Percentiles rank a stretch among this genome's conserved stretches.
phyloP scores from a whole-genome alignment of 2,113 vertebrate species.

The Puntigrus tetrazona region DNA sequence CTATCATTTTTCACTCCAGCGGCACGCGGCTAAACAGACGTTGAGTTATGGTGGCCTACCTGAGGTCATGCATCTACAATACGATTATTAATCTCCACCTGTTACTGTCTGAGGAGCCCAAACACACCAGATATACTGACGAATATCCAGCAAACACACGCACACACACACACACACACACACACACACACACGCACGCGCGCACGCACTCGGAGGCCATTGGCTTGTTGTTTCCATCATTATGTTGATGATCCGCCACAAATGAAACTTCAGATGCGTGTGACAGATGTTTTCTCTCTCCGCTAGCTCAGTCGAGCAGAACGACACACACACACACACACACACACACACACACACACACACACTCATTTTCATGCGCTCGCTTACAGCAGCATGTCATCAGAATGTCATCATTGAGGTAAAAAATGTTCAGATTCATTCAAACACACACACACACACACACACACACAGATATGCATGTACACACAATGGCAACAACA shows the following conservation, averaged over 20 bases:
- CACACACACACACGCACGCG: background rate
- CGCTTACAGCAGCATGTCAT: constrained; percentile 20
- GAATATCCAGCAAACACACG: constrained; percentile 1
- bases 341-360: too few species aligned
- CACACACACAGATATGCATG: background rate
- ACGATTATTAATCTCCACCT: constrained; percentile 73
- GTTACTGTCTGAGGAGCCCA: constrained; percentile 67
- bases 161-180: background rate
- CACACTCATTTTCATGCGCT: constrained; percentile 5
- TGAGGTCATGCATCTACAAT: constrained; percentile 71
- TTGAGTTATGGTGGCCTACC: constrained; percentile 71
- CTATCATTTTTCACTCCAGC: constrained; percentile 70
- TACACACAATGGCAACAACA: background rate
- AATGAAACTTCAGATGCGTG: constrained; percentile 66
- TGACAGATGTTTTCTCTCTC: constrained; percentile 67
- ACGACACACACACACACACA: background rate
- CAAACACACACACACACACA: background rate
- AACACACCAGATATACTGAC: constrained; percentile 7
- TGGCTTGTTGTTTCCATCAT: constrained; percentile 68
- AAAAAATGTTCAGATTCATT: constrained; percentile 23
- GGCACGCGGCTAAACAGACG: constrained; percentile 65
- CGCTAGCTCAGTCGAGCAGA: constrained; percentile 25
- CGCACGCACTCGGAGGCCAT: background rate
- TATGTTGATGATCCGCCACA: constrained; percentile 74
- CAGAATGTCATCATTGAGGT: constrained; percentile 15